A percentile compares a stretch with the other conserved stretches of the same genome.
Conservation (phyloP, 2,888 invertebrate genomes). For the Urechis unicinctus region DNA sequence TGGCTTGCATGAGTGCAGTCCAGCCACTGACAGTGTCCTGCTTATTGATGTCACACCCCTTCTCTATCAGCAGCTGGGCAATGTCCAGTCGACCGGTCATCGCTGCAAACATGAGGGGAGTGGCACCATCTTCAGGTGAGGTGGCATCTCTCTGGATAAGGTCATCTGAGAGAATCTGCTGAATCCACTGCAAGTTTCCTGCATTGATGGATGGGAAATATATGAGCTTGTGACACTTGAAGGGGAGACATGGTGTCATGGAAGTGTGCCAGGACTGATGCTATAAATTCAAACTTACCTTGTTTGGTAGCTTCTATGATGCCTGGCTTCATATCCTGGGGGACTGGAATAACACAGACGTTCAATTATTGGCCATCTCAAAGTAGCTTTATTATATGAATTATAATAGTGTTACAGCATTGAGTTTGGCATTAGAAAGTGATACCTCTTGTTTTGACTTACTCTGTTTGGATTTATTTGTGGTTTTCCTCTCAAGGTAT, state of each 20-base stretch:
- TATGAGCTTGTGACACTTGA: neutral
- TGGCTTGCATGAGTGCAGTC: constrained; percentile 53
- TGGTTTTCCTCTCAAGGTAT: constrained; percentile 47
- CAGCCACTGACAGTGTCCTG: constrained; percentile 50
- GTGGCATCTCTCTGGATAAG: constrained; percentile 37
- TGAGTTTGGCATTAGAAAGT: too few relatives aligned
- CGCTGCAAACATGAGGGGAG: constrained; percentile 52
- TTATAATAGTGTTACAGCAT: too few relatives aligned
- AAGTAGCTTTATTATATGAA: too few relatives aligned
- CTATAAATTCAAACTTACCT: constrained; percentile 28
- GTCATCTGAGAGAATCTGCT: constrained; percentile 42
- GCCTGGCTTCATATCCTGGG: constrained; percentile 42
- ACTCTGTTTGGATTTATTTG: constrained; percentile 41
- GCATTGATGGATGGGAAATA: neutral
- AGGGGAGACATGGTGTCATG: neutral
- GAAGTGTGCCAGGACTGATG: neutral
- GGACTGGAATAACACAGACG: constrained; percentile 28
- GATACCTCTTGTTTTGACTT: too few relatives aligned
- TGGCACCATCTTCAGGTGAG: constrained; percentile 48
- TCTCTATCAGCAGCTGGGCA: constrained; percentile 39
- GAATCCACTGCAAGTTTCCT: constrained; percentile 41
- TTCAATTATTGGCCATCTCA: too few relatives aligned
- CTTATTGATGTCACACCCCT: constrained; percentile 49
- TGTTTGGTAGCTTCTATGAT: constrained; percentile 46
- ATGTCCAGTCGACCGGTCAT: constrained; percentile 49